Evolutionary conservation across 2,113 vertebrate species (phyloP).

Genomic region (Galeopterus variegatus): DNA sequence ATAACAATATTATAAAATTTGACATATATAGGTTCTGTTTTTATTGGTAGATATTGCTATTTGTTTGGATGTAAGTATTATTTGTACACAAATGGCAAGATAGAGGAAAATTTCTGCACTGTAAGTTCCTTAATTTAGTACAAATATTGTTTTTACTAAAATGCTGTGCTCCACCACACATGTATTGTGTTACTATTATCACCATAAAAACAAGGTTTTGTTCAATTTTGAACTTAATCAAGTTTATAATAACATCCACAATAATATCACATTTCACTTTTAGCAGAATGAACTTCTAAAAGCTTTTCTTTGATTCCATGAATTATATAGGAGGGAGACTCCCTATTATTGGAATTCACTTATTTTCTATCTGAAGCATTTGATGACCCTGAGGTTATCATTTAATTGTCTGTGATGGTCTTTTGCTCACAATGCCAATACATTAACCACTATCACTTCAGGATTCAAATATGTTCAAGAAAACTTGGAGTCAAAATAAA

Average conservation of each 20-base stretch:
- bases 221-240: conserved; percentile 73
- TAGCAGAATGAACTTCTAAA: conserved; percentile 37
- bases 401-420: conserved; percentile 24
- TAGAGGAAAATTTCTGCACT: conserved; percentile 47
- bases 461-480: conserved; percentile 39
- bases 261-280: conserved; percentile 49
- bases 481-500: conserved; percentile 49
- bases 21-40: conserved; percentile 31
- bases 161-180: not conserved
- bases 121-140: conserved; percentile 63
- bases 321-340: not conserved
- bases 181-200: conserved; percentile 24
- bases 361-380: conserved; percentile 46
- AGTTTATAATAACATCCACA: conserved; percentile 64
- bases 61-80: conserved; percentile 63
- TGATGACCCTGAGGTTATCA: conserved; percentile 49
- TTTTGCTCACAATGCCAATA: conserved; percentile 39
- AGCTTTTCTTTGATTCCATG: conserved; percentile 42
- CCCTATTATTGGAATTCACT: not conserved
- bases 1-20: conserved; percentile 58
- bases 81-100: not conserved
- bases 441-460: conserved; percentile 31
- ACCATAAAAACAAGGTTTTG: conserved; percentile 40
- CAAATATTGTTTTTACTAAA: conserved; percentile 61
- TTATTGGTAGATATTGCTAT: conserved; percentile 44